These are phyloP conservation scores for Bergia sp. DNA, from an alignment of 92 coral and sea anemone genomes.

Conservation along the genomic window DNA sequence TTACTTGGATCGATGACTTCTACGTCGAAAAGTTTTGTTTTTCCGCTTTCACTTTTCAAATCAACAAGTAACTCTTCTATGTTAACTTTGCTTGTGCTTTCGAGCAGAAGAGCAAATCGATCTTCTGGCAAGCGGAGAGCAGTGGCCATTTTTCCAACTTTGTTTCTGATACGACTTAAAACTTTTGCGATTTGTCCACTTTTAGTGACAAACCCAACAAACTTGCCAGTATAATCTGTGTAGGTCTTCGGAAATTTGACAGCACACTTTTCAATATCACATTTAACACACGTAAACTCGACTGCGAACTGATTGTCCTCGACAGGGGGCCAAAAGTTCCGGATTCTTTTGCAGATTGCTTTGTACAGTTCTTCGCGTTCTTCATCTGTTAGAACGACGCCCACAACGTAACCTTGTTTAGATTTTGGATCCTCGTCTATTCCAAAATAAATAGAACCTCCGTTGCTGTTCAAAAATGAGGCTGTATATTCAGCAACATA, in stretches of 20 bases:
- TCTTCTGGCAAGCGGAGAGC: constrained; percentile 47
- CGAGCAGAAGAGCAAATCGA: constrained; percentile 49
- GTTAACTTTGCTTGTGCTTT: constrained; percentile 40
- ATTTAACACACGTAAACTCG: constrained; percentile 49
- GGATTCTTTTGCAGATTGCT: constrained; percentile 47
- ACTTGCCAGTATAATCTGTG: neutral
- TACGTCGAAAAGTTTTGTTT: constrained; percentile 27
- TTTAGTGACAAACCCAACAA: constrained; percentile 20
- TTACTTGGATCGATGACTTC: constrained; percentile 28
- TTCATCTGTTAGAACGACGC: constrained; percentile 54
- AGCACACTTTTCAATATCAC: constrained; percentile 39
- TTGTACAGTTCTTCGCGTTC: constrained; percentile 53
- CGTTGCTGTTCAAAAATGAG: constrained; percentile 65
- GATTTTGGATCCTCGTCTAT: constrained; percentile 57
- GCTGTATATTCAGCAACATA: constrained; percentile 67
- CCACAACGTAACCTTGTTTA: constrained; percentile 62
- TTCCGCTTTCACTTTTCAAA: constrained; percentile 50
- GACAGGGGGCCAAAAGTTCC: constrained; percentile 80
- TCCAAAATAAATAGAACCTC: constrained; percentile 76
- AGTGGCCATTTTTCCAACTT: constrained; percentile 3
- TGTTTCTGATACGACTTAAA: constrained; percentile 5
- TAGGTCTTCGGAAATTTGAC: constrained; percentile 62
- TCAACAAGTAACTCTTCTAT: constrained; percentile 52
- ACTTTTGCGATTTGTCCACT: neutral
- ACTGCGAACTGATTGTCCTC: constrained; percentile 63